Percentiles rank a stretch among this genome's conserved stretches.
phyloP scores from a whole-genome alignment of 1,140 invertebrate genomes.

The Wiebesia pumilae region DNA sequence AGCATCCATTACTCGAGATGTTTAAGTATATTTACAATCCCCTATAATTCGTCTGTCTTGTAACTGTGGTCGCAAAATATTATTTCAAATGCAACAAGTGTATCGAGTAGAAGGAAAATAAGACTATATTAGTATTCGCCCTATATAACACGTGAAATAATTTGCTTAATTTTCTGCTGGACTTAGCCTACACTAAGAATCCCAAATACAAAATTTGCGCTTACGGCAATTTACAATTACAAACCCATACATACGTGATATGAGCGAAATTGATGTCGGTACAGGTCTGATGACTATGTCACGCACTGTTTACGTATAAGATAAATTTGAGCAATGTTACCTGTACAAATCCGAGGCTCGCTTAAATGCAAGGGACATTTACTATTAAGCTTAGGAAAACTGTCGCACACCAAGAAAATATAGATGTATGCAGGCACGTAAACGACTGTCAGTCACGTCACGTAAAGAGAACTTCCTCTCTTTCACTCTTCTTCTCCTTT shows the following conservation, averaged over 20 bases:
- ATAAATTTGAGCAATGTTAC: slow-evolving; percentile 27
- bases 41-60: not conserved
- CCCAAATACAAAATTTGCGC: slow-evolving; percentile 45
- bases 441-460: slow-evolving; percentile 32
- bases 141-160: slow-evolving; percentile 1
- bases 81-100: slow-evolving; percentile 44
- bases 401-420: not conserved
- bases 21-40: not conserved
- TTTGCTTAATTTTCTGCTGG: slow-evolving; percentile 50
- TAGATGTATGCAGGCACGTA: not conserved
- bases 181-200: slow-evolving; percentile 32
- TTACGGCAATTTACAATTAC: slow-evolving; percentile 51
- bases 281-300: slow-evolving; percentile 42
- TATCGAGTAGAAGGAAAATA: not conserved
- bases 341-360: not conserved
- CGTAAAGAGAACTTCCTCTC: not conserved
- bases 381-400: not conserved
- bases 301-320: not conserved
- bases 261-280: slow-evolving; percentile 57
- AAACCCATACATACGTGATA: slow-evolving; percentile 48
- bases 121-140: not conserved
- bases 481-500: slow-evolving; percentile 14
- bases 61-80: slow-evolving; percentile 3
- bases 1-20: slow-evolving; percentile 1
- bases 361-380: too few species aligned